Base-by-base conservation (phyloP, 2,797 vertebrate genomes). In the Muscicapa striata region DNA sequence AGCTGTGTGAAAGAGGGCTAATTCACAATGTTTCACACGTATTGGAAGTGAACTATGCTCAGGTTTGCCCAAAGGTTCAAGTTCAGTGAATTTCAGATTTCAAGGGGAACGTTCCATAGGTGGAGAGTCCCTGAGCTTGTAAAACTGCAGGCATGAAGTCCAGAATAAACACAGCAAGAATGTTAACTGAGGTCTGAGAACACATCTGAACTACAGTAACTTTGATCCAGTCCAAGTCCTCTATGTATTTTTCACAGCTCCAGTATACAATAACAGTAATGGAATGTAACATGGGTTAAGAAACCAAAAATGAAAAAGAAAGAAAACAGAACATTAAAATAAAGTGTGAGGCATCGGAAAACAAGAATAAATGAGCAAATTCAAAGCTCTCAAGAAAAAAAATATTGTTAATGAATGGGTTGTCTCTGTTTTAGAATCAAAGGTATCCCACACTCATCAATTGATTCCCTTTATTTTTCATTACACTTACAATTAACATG, bases 121-220 rank as follows among this genome's bases (percentile, higher is more conserved):
- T 61, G 20, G 55, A 89, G 67, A 68, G 84, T 77, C 90, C 67
- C 86, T 51, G 48, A 84, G 84, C 92, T 93, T 95, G 81, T 95
- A 92, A 94, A 96, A 89, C 9, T 27, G 13, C 8, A 78, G 64
- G 84, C 72, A 77, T 48, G 49, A 87, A 74, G 34, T 94, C 90
- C 96, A 93, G 92, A 89, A 95, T 87, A 96, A 95, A 93, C 75
- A 92, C 36, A 70, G 78, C 49, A 92, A 93, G 89, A 96, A 95
- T 87, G 81, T 84, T 59, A 61, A 74, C 89, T 68, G 93, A 85
- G 72, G 68, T 40, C 72, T 95, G 64, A 93, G 87, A 95, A 87
- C 84, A 84, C 49, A 64, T 93, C 83, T 83, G 72, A 75, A 83
- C 83, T 91, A 64, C 55, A 78, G 74, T 15, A 83, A 90, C 84